phyloP scores from a whole-genome alignment of 2,888 invertebrate genomes.

The Stenolophus ochropezus region DNA sequence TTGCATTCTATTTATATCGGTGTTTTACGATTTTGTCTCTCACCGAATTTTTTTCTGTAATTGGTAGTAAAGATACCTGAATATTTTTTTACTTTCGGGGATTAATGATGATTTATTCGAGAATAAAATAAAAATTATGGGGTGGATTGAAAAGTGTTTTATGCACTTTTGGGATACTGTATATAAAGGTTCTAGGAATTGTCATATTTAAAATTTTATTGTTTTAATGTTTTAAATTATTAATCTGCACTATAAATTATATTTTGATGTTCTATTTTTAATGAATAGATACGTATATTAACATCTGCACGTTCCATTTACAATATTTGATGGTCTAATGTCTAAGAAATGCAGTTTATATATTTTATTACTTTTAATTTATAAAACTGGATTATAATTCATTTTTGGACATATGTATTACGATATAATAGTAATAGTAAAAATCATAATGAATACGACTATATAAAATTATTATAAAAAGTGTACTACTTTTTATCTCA shows the following conservation, averaged over 20 bases:
- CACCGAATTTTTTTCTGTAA: conserved; percentile 52
- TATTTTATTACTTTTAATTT: no score
- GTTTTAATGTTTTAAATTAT: not conserved
- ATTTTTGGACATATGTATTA: no score
- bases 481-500: no score
- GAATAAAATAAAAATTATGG: conserved; percentile 36
- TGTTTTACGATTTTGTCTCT: conserved; percentile 55
- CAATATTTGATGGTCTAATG: not conserved
- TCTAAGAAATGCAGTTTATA: not conserved
- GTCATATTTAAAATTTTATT: not conserved
- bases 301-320: not conserved
- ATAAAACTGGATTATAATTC: no score
- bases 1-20: conserved; percentile 57
- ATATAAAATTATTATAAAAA: no score
- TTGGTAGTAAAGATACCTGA: conserved; percentile 54
- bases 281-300: not conserved
- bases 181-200: not conserved
- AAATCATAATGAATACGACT: no score
- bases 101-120: conserved; percentile 52
- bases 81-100: conserved; percentile 39
- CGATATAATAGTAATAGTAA: no score
- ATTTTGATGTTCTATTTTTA: not conserved
- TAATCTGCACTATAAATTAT: not conserved
- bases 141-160: conserved; percentile 4
- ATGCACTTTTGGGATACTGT: not conserved